phyloP scores from a whole-genome alignment of 1,140 invertebrate genomes.

The Calosoma granatense region DNA sequence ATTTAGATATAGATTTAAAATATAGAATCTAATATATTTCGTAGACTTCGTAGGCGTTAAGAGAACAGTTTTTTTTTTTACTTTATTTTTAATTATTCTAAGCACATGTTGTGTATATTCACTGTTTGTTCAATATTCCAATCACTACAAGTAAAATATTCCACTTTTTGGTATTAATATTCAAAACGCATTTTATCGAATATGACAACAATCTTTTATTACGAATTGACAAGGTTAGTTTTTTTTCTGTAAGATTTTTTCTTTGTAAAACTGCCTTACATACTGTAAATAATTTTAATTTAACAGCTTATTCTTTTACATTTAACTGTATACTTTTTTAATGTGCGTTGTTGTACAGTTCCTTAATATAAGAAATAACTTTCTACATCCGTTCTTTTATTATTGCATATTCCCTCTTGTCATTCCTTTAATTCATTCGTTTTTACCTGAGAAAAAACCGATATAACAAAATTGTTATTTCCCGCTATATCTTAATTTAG shows the following conservation, averaged over 20 bases:
- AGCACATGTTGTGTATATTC: neutral
- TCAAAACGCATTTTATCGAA: too few relatives aligned
- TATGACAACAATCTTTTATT: too few relatives aligned
- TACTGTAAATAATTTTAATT: neutral
- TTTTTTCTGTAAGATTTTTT: too few relatives aligned
- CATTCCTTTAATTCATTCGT: too few relatives aligned
- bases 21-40: neutral
- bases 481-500: too few relatives aligned
- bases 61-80: too few relatives aligned
- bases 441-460: too few relatives aligned
- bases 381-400: too few relatives aligned
- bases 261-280: neutral
- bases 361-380: slow-evolving; percentile 1
- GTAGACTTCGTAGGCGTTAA: neutral
- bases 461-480: too few relatives aligned
- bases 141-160: too few relatives aligned
- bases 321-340: neutral
- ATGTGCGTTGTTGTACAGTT: slow-evolving; percentile 1
- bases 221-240: too few relatives aligned
- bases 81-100: neutral
- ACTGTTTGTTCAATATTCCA: neutral
- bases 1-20: neutral
- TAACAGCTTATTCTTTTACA: neutral
- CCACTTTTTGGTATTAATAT: neutral
- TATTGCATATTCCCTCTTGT: too few relatives aligned